These are phyloP conservation scores for Metopolophium dirhodum DNA, from an alignment of 1,140 invertebrate species.

Conservation along the genomic window DNA sequence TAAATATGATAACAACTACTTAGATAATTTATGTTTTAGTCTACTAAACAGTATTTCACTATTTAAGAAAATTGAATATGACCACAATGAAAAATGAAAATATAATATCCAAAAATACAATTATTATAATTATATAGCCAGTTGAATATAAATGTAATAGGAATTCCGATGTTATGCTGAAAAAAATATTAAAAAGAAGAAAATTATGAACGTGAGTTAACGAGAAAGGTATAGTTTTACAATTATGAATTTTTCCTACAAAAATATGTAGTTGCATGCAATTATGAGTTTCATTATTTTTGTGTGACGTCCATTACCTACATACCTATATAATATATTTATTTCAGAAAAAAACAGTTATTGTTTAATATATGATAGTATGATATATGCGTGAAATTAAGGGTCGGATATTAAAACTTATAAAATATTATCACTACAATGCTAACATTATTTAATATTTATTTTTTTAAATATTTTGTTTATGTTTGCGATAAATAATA, in stretches of 20 bases:
- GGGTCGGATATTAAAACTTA: no score
- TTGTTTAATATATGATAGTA: neutral
- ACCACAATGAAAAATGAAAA: no score
- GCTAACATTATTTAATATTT: neutral
- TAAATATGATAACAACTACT: neutral
- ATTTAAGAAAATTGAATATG: no score
- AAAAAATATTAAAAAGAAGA: neutral
- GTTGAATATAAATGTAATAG: no score
- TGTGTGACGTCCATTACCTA: no score
- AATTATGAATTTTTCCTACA: neutral
- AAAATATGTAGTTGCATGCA: neutral
- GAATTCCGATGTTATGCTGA: no score
- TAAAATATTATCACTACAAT: no score
- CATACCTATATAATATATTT: no score
- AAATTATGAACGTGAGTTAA: neutral
- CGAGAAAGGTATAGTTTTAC: neutral
- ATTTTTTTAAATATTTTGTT: neutral
- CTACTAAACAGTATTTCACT: neutral
- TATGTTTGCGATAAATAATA: neutral
- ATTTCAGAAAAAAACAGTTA: no score
- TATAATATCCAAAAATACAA: no score
- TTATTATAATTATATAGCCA: no score
- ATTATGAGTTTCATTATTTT: neutral
- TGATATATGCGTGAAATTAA: no score
- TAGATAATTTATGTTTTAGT: neutral